Evolutionary conservation across 2,888 invertebrate genomes (phyloP).

Genomic region (Aspidiotus destructor): DNA sequence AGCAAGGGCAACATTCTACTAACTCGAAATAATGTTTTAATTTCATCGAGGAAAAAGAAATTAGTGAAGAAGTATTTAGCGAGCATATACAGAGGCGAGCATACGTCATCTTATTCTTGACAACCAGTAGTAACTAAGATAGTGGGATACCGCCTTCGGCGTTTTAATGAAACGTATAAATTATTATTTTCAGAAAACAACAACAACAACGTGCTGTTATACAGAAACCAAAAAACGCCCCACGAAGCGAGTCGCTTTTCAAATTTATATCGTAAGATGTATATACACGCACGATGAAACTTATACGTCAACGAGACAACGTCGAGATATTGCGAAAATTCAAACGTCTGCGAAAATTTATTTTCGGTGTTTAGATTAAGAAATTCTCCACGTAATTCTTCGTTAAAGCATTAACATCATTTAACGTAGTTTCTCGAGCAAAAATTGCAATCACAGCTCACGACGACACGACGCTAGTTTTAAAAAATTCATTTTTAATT

Average conservation of each 20-base stretch:
- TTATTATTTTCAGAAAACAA: constrained; percentile 32
- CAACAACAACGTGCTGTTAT: neutral
- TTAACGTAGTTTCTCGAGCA: too few species aligned
- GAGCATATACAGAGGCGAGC: constrained; percentile 20
- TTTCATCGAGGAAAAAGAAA: constrained; percentile 28
- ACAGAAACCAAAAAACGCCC: constrained; percentile 26
- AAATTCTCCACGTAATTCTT: neutral
- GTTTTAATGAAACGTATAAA: constrained; percentile 30
- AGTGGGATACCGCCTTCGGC: constrained; percentile 30
- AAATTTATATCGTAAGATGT: constrained; percentile 1
- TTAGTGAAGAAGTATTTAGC: constrained; percentile 31
- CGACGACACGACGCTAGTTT: too few species aligned
- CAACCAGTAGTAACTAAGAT: constrained; percentile 25
- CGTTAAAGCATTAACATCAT: neutral
- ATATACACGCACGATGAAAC: neutral
- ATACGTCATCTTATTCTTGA: constrained; percentile 32
- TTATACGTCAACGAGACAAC: constrained; percentile 4
- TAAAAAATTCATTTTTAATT: too few species aligned
- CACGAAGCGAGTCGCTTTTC: constrained; percentile 10
- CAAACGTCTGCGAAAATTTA: constrained; percentile 4
- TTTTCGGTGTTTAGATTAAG: neutral
- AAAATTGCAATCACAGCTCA: too few species aligned
- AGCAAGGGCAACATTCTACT: neutral
- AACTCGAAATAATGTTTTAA: constrained; percentile 31
- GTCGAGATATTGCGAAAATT: constrained; percentile 2